Evolutionary conservation across 1,140 invertebrate genomes (phyloP).

Genomic region (Drosophila micromelanica): DNA sequence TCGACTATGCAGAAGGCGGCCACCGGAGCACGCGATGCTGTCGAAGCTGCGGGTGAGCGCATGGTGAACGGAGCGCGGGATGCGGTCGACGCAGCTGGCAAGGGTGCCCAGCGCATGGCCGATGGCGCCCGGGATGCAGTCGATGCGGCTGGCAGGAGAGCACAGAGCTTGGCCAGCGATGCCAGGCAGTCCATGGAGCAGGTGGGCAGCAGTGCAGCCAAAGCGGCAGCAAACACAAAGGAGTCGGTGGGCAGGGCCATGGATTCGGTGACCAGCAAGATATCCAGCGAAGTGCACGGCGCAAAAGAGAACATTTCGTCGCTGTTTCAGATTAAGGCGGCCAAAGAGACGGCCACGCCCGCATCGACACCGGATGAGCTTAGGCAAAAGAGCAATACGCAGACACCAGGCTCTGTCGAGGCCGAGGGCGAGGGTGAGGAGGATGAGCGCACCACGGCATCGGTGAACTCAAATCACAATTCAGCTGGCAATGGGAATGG

Average conservation of each 20-base stretch:
- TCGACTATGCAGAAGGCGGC: constrained; percentile 61
- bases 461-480: constrained; percentile 78
- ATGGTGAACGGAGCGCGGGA: constrained; percentile 65
- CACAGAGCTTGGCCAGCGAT: constrained; percentile 54
- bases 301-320: constrained; percentile 77
- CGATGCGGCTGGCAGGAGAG: constrained; percentile 52
- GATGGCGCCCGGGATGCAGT: constrained; percentile 49
- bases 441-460: constrained; percentile 80
- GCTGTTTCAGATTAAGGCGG: constrained; percentile 74
- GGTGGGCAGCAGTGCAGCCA: constrained; percentile 59
- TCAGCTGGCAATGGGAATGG: constrained; percentile 70
- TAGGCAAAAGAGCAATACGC: constrained; percentile 50
- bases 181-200: constrained; percentile 60
- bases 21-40: constrained; percentile 61
- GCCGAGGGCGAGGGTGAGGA: constrained; percentile 59
- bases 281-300: constrained; percentile 65
- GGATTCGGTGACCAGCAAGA: constrained; percentile 69
- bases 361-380: constrained; percentile 59
- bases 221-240: constrained; percentile 61
- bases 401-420: constrained; percentile 21
- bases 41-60: constrained; percentile 69
- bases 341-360: constrained; percentile 47
- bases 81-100: constrained; percentile 63
- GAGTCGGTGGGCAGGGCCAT: constrained; percentile 71
- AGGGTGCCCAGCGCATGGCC: constrained; percentile 38